Evolutionary conservation across 2,888 invertebrate genomes (phyloP).

Genomic region (Catotricha subobsoleta): DNA sequence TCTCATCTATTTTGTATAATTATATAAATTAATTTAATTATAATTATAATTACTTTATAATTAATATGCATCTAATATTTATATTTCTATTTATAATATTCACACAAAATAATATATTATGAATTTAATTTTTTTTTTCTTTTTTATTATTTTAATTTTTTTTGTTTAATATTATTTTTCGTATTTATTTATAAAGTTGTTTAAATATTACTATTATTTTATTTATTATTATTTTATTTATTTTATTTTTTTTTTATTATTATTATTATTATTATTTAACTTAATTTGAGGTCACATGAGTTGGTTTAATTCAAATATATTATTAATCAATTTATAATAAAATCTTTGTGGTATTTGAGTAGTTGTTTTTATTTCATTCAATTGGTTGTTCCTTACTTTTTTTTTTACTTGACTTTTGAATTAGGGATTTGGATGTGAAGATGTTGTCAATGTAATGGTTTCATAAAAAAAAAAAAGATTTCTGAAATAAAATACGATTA

Average conservation of each 20-base stretch:
- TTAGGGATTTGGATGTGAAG: not conserved
- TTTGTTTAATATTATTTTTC: slow-evolving; percentile 2
- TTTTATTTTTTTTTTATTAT: slow-evolving; percentile 1
- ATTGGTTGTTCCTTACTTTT: slow-evolving; percentile 1
- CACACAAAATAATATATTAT: slow-evolving; percentile 2
- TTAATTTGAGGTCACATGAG: slow-evolving; percentile 32
- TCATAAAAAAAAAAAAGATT: too few relatives aligned
- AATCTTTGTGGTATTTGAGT: slow-evolving; percentile 3
- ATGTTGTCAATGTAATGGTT: not conserved
- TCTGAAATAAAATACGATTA: too few relatives aligned
- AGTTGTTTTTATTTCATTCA: not conserved
- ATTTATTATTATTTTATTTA: not conserved
- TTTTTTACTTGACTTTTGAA: not conserved
- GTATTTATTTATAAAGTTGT: slow-evolving; percentile 2
- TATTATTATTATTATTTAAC: slow-evolving; percentile 7
- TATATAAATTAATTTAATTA: too few relatives aligned
- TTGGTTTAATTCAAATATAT: slow-evolving; percentile 25
- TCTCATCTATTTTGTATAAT: too few relatives aligned
- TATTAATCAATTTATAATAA: slow-evolving; percentile 8
- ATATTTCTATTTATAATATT: too few relatives aligned
- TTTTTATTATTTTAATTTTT: not conserved
- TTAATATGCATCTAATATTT: too few relatives aligned
- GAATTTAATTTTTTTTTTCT: not conserved
- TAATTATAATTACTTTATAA: too few relatives aligned
- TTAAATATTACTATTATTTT: slow-evolving; percentile 1